These are phyloP conservation scores for Pseudomyrmex concolor DNA, from an alignment of 1,140 invertebrate species.

Conservation along the genomic window DNA sequence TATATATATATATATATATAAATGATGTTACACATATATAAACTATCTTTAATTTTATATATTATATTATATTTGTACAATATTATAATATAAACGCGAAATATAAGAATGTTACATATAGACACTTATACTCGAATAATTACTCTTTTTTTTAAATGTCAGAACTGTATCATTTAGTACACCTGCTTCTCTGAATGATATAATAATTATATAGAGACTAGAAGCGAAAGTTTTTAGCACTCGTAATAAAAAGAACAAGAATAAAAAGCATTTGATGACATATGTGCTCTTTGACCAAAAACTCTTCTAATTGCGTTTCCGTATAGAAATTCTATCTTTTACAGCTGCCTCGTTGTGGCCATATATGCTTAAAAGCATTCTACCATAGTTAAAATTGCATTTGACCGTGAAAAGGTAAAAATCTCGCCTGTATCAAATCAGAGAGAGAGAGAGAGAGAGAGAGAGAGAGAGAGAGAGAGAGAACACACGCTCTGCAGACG, in stretches of 20 bases:
- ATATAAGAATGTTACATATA: background rate
- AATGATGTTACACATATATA: background rate
- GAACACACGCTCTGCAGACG: background rate
- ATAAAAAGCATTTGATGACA: conserved; percentile 22
- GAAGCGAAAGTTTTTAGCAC: background rate
- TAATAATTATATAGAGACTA: conserved; percentile 1
- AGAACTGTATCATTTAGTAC: background rate
- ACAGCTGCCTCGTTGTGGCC: background rate
- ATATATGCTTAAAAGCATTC: conserved; percentile 34
- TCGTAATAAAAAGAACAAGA: conserved; percentile 10
- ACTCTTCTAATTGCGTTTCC: conserved; percentile 13
- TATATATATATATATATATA: too few species aligned
- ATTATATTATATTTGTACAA: too few species aligned
- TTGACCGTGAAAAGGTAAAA: conserved; percentile 3
- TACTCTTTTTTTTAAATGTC: conserved; percentile 3
- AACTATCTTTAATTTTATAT: background rate
- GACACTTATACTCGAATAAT: background rate
- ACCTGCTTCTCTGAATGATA: background rate
- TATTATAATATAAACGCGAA: too few species aligned
- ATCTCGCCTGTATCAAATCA: background rate
- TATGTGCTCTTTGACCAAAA: conserved; percentile 30
- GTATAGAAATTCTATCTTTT: conserved; percentile 32
- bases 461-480: background rate
- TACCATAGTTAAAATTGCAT: conserved; percentile 34
- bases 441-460: background rate